Base-by-base conservation (phyloP, 2,797 vertebrate species). In the Zenarchopterus dispar region DNA sequence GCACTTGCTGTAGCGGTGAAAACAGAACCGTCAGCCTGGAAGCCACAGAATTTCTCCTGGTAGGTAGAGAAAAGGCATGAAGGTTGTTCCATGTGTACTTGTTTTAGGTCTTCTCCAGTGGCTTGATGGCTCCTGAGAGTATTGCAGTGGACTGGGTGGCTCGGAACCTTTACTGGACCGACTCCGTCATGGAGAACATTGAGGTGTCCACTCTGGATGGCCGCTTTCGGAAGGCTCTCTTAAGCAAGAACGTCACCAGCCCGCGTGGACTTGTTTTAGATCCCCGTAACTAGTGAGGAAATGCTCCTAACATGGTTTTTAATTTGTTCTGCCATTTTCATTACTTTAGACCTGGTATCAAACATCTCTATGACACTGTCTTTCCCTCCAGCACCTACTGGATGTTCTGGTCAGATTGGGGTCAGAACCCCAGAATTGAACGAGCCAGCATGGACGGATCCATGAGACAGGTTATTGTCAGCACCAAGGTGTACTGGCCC, bases 381-480 rank as follows among this genome's bases (percentile, higher is more conserved):
- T 3, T 50, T 64, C 19, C 55, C 56, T 43, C 13, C 56, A 93
- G 92, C 54, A 92, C 88, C 39, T 84, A 90, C 73, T 19, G 92
- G 24, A 92, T 93, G 89, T 93, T 93, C 79, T 93, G 93, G 93
- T 84, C 92, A 0, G 92, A 93, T 76, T 93, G 93, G 93, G 92
- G 93, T 62, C 90, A 93, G 75, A 93, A 92, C 56, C 92, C 93
- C 4, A 82, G 91, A 46, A 91, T 93, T 0, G 93, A 93, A 65
- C 78, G 69, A 2, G 91, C 92, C 3, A 54, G 53, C 62, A 91
- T 93, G 93, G 91, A 93, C 48, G 92, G 93, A 63, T 2, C n/a
- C 1, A 26, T 1, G 42, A 90, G 93, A 70, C 44, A 0, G 65
- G 86, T 85, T 49, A 92, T 93, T 13, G 80, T 93, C 66, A 93